phyloP scores from a whole-genome alignment of 23 tunicate genomes.

The Oikopleura dioica region DNA sequence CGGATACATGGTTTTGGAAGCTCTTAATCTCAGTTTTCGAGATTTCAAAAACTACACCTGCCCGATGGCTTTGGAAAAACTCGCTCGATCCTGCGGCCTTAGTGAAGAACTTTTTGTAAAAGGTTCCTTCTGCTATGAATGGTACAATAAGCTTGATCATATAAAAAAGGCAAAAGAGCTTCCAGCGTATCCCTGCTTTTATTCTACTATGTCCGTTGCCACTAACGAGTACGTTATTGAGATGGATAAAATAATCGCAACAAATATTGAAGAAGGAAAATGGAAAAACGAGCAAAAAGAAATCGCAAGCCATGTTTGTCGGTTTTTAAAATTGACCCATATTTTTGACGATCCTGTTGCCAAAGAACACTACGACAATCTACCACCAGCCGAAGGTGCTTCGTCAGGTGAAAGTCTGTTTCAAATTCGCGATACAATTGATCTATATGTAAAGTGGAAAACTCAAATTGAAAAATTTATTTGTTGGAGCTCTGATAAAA shows the following conservation, averaged over 20 bases:
- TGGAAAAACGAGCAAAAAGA: too few species aligned
- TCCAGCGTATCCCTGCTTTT: not conserved
- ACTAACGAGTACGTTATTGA: not conserved
- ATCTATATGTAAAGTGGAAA: too few species aligned
- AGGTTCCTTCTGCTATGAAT: not conserved
- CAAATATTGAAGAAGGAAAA: not conserved
- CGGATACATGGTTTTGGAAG: not conserved
- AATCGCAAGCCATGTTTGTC: too few species aligned
- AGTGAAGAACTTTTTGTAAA: not conserved
- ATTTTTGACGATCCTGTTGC: too few species aligned
- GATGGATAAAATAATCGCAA: not conserved
- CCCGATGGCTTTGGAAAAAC: not conserved
- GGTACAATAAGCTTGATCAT: not conserved
- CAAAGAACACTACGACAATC: too few species aligned
- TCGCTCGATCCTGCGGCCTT: not conserved
- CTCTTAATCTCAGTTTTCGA: not conserved
- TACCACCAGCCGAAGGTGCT: too few species aligned
- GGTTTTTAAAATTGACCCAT: too few species aligned
- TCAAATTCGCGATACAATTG: too few species aligned
- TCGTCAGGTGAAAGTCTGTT: too few species aligned
- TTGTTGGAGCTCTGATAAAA: too few species aligned
- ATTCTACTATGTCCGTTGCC: not conserved
- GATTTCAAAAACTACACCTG: not conserved
- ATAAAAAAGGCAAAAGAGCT: not conserved
- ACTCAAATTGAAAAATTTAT: too few species aligned